Evolutionary conservation across 2,113 vertebrate species (phyloP).

Genomic region (Xiphias gladius): DNA sequence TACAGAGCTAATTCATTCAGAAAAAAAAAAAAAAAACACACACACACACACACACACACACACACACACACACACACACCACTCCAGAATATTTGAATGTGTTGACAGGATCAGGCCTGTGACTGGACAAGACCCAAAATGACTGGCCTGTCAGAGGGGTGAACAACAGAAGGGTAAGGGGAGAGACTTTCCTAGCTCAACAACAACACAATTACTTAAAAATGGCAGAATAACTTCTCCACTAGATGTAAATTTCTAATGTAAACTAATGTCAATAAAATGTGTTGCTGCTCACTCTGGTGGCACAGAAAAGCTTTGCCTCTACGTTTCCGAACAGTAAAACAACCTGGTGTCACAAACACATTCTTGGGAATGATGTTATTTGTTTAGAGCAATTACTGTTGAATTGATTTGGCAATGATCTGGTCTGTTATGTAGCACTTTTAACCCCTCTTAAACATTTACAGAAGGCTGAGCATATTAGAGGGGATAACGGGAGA

Average conservation of each 20-base stretch:
- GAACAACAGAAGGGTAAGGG: background rate
- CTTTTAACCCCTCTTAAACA: background rate
- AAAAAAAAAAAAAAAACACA: slow-evolving; percentile 18
- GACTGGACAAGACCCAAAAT: slow-evolving; percentile 11
- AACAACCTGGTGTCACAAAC: too few relatives aligned
- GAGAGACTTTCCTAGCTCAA: slow-evolving; percentile 9
- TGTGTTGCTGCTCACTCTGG: too few relatives aligned
- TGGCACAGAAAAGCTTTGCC: too few relatives aligned
- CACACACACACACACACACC: too few relatives aligned
- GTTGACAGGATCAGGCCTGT: slow-evolving; percentile 56
- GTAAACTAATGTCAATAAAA: background rate
- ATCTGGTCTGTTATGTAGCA: background rate
- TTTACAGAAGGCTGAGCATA: too few relatives aligned
- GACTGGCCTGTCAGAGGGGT: slow-evolving; percentile 21
- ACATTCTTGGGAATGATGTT: too few relatives aligned
- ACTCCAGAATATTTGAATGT: slow-evolving; percentile 59
- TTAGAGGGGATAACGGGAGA: background rate
- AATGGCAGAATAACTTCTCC: background rate
- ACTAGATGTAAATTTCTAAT: background rate
- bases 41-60: too few relatives aligned
- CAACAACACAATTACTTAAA: background rate
- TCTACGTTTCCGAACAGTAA: too few relatives aligned
- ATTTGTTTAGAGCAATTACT: too few relatives aligned
- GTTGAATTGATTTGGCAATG: too few relatives aligned
- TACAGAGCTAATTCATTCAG: slow-evolving; percentile 59